These are phyloP conservation scores for Bungarus multicinctus DNA, from an alignment of 2,113 vertebrate genomes.

Conservation along the genomic window DNA sequence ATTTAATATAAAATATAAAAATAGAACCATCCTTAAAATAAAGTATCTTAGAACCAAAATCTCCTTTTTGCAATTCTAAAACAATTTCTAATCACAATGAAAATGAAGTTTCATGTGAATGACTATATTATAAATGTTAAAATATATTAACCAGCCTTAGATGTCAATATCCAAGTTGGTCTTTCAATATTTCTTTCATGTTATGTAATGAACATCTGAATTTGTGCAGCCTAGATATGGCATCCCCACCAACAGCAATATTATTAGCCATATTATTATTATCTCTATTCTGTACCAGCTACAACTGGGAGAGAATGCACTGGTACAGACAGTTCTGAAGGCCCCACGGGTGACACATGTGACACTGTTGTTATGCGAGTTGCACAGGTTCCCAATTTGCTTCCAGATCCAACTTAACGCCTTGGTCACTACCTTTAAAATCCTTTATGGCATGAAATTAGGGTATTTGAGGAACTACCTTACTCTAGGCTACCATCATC, in stretches of 20 bases:
- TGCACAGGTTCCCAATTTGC: background rate
- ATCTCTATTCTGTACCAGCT: background rate
- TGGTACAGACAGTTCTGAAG: background rate
- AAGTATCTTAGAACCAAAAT: background rate
- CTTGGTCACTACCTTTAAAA: background rate
- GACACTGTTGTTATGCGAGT: background rate
- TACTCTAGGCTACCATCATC: background rate
- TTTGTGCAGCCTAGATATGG: background rate
- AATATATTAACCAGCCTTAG: background rate
- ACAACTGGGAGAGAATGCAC: background rate
- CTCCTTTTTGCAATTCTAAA: background rate
- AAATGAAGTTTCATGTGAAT: background rate
- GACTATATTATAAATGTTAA: background rate
- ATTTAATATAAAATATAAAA: background rate
- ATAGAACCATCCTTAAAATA: background rate
- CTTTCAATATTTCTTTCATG: background rate
- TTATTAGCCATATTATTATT: background rate
- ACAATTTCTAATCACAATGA: background rate
- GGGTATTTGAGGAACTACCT: background rate
- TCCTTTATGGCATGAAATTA: background rate
- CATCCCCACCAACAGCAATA: background rate
- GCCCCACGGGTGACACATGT: background rate
- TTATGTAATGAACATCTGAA: background rate
- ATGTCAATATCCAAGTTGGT: background rate
- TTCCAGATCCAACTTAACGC: background rate